phyloP scores from a whole-genome alignment of 2,888 invertebrate species.

The Drymonia ruficornis region DNA sequence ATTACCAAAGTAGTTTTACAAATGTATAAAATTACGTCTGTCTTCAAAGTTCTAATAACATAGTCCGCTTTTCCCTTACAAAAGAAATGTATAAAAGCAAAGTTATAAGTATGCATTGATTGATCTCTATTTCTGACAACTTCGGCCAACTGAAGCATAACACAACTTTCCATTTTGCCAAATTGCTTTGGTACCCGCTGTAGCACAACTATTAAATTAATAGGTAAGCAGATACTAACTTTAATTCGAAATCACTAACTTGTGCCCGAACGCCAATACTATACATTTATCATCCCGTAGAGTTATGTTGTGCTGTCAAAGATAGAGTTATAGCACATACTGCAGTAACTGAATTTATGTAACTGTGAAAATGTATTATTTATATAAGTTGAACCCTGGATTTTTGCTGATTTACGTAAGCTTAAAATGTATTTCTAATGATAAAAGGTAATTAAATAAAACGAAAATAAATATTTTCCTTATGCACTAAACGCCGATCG shows the following conservation, averaged over 20 bases:
- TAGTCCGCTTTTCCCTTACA: not conserved
- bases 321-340: constrained; percentile 4
- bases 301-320: constrained; percentile 1
- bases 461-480: not conserved
- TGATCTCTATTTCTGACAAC: constrained; percentile 4
- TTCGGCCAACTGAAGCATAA: constrained; percentile 10
- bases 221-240: not conserved
- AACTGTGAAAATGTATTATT: constrained; percentile 1
- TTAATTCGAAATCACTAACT: not conserved
- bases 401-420: not conserved
- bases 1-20: too few species aligned
- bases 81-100: constrained; percentile 1
- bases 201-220: constrained; percentile 2
- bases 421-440: not conserved
- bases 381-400: not conserved
- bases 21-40: not conserved
- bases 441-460: not conserved
- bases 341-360: constrained; percentile 4
- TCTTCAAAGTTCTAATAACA: not conserved
- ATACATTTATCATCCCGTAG: constrained; percentile 5
- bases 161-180: constrained; percentile 9
- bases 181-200: constrained; percentile 8
- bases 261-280: not conserved
- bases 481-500: not conserved
- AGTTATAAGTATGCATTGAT: not conserved